These are phyloP conservation scores for Atta texana DNA, from an alignment of 1,140 invertebrate genomes.

Conservation along the genomic window DNA sequence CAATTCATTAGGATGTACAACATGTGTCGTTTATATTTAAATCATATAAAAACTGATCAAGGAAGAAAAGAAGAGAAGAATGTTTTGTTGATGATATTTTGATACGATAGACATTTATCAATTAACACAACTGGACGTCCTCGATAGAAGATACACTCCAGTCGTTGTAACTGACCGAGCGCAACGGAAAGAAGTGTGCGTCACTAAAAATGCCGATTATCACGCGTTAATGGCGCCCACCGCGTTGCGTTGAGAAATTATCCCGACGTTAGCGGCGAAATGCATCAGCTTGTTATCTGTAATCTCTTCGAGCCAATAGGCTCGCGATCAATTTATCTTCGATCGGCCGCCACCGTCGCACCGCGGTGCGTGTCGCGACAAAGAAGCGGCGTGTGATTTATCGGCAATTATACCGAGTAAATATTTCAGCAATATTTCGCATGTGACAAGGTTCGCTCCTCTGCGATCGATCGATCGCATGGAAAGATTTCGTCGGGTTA, in stretches of 20 bases:
- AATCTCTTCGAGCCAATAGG: conserved; percentile 4
- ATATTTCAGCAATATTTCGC: conserved; percentile 53
- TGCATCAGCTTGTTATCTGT: conserved; percentile 44
- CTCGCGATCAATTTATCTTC: conserved; percentile 60
- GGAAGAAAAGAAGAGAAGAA: not conserved
- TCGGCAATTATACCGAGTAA: conserved; percentile 9
- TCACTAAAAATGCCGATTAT: conserved; percentile 60
- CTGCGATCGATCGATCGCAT: not conserved
- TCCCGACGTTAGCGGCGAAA: conserved; percentile 42
- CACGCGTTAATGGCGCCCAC: conserved; percentile 7
- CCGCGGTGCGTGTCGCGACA: conserved; percentile 24
- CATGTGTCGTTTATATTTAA: not conserved
- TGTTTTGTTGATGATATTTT: not conserved
- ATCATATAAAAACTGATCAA: not conserved
- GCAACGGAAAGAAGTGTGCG: not conserved
- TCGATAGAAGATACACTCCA: not conserved
- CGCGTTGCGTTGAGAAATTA: conserved; percentile 56
- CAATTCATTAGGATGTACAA: not conserved
- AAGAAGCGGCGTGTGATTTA: conserved; percentile 53
- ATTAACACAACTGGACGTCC: not conserved
- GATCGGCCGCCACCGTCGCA: not conserved
- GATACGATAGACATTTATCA: not conserved
- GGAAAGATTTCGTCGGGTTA: conserved; percentile 11
- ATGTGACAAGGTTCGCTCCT: not conserved
- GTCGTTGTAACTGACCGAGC: not conserved